phyloP scores from a whole-genome alignment of 2,888 invertebrate genomes.

The Drosophila lacicola region DNA sequence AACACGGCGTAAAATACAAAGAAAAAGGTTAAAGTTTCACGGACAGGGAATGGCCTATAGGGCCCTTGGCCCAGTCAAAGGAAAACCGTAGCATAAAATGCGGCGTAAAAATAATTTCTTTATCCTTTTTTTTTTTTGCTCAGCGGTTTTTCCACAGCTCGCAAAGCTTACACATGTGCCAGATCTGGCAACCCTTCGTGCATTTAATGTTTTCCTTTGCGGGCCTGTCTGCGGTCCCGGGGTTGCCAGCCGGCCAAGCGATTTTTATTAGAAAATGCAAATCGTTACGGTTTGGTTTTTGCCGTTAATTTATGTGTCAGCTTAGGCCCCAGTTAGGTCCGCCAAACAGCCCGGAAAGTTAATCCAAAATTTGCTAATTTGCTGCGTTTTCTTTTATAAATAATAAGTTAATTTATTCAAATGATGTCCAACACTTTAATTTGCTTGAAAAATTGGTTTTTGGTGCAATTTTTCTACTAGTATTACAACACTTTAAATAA shows the following conservation, averaged over 20 bases:
- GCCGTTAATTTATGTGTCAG: constrained; percentile 49
- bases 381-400: not conserved
- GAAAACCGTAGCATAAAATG: constrained; percentile 38
- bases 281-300: constrained; percentile 52
- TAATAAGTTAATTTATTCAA: too few species aligned
- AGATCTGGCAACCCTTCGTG: constrained; percentile 44
- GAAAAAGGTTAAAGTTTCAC: constrained; percentile 16
- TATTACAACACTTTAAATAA: too few species aligned
- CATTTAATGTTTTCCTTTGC: constrained; percentile 47
- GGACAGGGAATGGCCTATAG: constrained; percentile 2
- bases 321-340: not conserved
- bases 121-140: constrained; percentile 39
- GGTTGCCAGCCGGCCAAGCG: constrained; percentile 2
- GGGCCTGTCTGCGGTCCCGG: constrained; percentile 15
- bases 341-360: constrained; percentile 4
- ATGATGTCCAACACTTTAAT: not conserved
- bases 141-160: constrained; percentile 2
- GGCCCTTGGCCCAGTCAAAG: constrained; percentile 4
- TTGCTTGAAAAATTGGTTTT: too few species aligned
- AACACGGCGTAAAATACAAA: constrained; percentile 6
- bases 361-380: constrained; percentile 6
- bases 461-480: too few species aligned
- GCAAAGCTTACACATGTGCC: constrained; percentile 31
- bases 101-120: constrained; percentile 47
- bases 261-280: constrained; percentile 59